Percentiles rank a stretch among this genome's conserved stretches.
Conservation (phyloP, 2,113 vertebrate genomes). For the Stigmatopora argus region DNA sequence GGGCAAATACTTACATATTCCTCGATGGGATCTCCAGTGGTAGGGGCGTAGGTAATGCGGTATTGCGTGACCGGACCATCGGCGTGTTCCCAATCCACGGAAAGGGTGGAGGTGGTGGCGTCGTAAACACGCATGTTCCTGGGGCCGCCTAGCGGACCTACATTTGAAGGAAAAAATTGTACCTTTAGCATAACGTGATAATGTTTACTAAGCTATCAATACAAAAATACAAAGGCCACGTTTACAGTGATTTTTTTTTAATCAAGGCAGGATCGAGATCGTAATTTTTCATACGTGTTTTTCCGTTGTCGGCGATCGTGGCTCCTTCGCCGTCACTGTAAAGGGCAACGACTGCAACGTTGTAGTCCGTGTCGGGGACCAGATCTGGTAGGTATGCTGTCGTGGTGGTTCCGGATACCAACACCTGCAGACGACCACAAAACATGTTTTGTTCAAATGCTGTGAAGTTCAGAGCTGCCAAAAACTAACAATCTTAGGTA, state of each 20-base stretch:
- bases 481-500: no score
- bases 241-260: neutral
- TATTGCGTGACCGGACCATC: conserved; percentile 91
- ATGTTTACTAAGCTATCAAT: no score
- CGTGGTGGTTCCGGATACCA: conserved; percentile 79
- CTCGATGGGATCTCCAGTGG: conserved; percentile 87
- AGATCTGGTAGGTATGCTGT: conserved; percentile 79
- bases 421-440: conserved; percentile 63
- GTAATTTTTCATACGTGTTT: conserved; percentile 80
- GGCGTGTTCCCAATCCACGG: conserved; percentile 90
- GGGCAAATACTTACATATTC: conserved; percentile 79
- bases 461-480: neutral
- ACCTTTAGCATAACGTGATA: neutral
- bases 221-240: neutral
- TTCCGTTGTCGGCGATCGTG: conserved; percentile 72
- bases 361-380: conserved; percentile 81
- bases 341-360: conserved; percentile 81
- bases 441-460: neutral
- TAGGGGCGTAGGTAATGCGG: conserved; percentile 85
- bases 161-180: neutral
- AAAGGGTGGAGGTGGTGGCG: conserved; percentile 87
- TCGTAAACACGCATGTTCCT: conserved; percentile 86
- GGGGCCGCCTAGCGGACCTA: conserved; percentile 88
- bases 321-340: conserved; percentile 89
- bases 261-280: neutral